Base-by-base conservation (phyloP, 1,140 invertebrate genomes). In the Pseudomyrmex pallidus region DNA sequence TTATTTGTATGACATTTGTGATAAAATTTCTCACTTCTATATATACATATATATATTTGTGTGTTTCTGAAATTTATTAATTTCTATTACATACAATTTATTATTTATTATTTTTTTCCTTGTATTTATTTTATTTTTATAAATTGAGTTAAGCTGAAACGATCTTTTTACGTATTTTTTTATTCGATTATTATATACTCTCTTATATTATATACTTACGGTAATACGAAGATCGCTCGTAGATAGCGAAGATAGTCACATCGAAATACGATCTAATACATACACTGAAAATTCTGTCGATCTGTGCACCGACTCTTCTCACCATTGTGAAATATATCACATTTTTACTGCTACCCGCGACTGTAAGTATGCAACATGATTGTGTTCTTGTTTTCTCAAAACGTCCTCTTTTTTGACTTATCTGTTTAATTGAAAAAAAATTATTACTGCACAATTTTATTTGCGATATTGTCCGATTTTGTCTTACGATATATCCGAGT, bases 231-330 rank as follows among this genome's bases (percentile, higher is more conserved):
- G 46, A 48, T 48, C 5, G 12, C 17, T 67, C 22, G 22, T 50
- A 67, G 17, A 67, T 67, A 20, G 20, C 64, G 2, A 67, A 67
- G 17, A 67, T 67, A 50, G 20, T 67, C 12, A 67, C 64, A 15
- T 50, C 46, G 13, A 22, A 20, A 50, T 22, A 22, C 1, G 64
- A 67, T 12, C 13, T 15, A 35, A 2, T 15, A 67, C 2, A 50
- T 67, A 50, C 4, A n/a, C 46, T 50, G 4, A 50, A 13, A 50
- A 4, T 12, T 8, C 15, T 67, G 17, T 67, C 46, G 17, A 0
- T 50, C 0, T 0, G 10, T 2, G 3, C 22, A 9, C 13, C 17
- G 13, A 8, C 2, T 48, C 3, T 46, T 0, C 8, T 50, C 20
- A 0, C 22, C 48, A 50, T 20, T 20, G 5, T 22, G 1, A 67